phyloP scores from a whole-genome alignment of 2,797 vertebrate genomes.

The Channallabes apus region DNA sequence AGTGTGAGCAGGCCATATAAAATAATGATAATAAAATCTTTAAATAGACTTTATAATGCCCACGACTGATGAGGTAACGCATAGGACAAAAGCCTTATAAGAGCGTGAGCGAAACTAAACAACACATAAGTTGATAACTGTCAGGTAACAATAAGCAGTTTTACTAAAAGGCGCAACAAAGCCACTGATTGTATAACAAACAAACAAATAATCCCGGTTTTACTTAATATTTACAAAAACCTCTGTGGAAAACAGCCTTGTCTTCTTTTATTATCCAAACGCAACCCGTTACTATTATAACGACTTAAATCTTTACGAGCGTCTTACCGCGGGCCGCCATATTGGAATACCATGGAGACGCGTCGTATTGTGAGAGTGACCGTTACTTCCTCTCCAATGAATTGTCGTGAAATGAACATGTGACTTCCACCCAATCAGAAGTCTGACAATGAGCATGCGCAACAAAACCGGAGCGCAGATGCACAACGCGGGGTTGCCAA shows the following conservation, averaged over 20 bases:
- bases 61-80: background rate
- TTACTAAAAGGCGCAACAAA: background rate
- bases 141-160: background rate
- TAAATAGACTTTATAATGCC: background rate
- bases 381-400: slow-evolving; percentile 20
- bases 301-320: background rate
- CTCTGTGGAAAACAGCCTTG: background rate
- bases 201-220: background rate
- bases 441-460: background rate
- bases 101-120: background rate
- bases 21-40: background rate
- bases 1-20: background rate
- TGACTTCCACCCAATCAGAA: background rate
- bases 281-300: background rate
- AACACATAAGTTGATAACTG: background rate
- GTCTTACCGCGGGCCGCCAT: slow-evolving; percentile 62
- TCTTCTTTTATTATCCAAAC: background rate
- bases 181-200: background rate
- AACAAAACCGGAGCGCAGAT: background rate
- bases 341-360: slow-evolving; percentile 60
- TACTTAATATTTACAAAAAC: background rate
- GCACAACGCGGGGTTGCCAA: background rate
- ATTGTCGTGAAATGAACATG: background rate
- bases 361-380: background rate
- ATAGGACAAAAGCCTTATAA: background rate